A percentile compares a stretch with the other conserved stretches of the same genome.
These are phyloP conservation scores for Atta texana DNA, from an alignment of 1,140 invertebrate species.

Conservation along the genomic window DNA sequence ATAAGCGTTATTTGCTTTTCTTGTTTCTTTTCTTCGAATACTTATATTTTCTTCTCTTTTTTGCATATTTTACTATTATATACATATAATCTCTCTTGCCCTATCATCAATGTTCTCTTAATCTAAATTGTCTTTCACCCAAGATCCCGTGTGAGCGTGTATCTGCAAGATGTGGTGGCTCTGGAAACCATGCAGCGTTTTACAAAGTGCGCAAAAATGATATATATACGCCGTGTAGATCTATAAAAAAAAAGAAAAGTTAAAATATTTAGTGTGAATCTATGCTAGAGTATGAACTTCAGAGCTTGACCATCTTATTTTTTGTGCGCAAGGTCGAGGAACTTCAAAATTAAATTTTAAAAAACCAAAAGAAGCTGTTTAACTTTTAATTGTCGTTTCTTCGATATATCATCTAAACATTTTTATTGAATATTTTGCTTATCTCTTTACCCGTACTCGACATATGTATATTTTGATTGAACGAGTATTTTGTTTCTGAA, in stretches of 20 bases:
- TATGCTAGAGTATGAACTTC: constrained; percentile 38
- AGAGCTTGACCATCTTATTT: constrained; percentile 44
- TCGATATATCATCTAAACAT: constrained; percentile 5
- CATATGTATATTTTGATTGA: neutral
- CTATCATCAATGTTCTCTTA: constrained; percentile 59
- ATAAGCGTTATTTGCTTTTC: constrained; percentile 25
- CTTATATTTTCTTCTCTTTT: constrained; percentile 18
- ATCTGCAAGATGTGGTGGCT: constrained; percentile 65
- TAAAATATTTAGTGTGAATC: constrained; percentile 68
- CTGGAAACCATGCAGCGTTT: constrained; percentile 30
- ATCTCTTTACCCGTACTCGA: neutral
- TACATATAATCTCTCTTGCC: constrained; percentile 48
- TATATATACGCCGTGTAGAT: constrained; percentile 51
- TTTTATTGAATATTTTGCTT: constrained; percentile 51
- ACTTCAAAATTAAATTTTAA: constrained; percentile 37
- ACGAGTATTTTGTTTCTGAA: constrained; percentile 10
- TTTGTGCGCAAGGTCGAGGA: constrained; percentile 12
- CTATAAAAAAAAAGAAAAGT: neutral
- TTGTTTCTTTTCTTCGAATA: constrained; percentile 4
- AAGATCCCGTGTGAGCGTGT: constrained; percentile 58
- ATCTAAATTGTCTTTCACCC: constrained; percentile 52
- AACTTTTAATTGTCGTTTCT: constrained; percentile 40
- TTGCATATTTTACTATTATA: constrained; percentile 13
- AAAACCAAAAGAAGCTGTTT: constrained; percentile 39
- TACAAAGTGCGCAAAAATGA: constrained; percentile 52